Conservation (phyloP, 2,113 vertebrate species). For the Triplophysa tibetana region DNA sequence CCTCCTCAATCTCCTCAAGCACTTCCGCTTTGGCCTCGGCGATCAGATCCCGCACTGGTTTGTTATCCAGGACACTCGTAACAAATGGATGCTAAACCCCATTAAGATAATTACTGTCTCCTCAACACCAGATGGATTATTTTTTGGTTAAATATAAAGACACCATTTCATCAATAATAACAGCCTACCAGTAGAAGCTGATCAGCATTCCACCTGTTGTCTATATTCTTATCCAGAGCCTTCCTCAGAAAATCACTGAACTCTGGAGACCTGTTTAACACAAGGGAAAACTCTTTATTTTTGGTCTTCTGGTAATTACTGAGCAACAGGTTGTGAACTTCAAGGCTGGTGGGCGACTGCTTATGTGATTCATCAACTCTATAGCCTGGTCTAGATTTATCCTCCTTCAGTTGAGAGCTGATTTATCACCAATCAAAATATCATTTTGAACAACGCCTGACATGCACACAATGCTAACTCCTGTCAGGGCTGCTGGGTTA, state of each 20-base stretch:
- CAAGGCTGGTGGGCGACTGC: conserved; percentile 19
- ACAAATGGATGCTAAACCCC: conserved; percentile 90
- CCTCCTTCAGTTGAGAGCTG: background rate
- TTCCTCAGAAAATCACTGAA: conserved; percentile 95
- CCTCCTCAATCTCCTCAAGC: conserved; percentile 93
- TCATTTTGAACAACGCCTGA: background rate
- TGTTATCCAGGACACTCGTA: conserved; percentile 81
- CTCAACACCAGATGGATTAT: background rate
- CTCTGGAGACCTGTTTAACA: conserved; percentile 84
- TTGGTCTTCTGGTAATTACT: background rate
- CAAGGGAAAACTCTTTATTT: background rate
- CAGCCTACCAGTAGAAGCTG: conserved; percentile 88
- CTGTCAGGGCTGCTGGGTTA: background rate
- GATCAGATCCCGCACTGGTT: conserved; percentile 90
- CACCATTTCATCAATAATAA: background rate
- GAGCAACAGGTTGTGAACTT: background rate
- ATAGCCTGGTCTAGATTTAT: conserved; percentile 10
- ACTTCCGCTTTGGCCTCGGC: conserved; percentile 98
- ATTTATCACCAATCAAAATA: background rate
- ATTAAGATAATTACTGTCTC: background rate
- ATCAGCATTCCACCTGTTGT: conserved; percentile 84
- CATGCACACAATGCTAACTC: background rate
- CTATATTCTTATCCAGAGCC: conserved; percentile 95
- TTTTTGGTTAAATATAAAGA: background rate
- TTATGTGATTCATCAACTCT: conserved; percentile 44